Percentiles rank a stretch among this genome's conserved stretches.
Conservation (phyloP, 2,888 invertebrate genomes). For the Galerucella pusilla region DNA sequence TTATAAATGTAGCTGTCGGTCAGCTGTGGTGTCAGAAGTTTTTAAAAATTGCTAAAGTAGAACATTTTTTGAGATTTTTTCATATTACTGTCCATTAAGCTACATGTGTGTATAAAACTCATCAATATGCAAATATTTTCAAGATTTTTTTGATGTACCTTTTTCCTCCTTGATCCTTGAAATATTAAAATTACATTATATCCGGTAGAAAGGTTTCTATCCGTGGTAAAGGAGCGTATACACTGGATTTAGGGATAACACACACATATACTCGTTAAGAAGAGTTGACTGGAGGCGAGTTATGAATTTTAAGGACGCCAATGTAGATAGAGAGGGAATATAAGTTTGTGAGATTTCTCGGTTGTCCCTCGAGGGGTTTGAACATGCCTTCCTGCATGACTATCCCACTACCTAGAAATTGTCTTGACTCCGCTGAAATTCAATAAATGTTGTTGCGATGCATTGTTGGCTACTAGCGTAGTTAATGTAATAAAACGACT, state of each 20-base stretch:
- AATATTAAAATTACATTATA: background rate
- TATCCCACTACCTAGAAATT: background rate
- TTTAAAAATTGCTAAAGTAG: too few relatives aligned
- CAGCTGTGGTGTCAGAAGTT: too few relatives aligned
- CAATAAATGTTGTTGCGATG: slow-evolving; percentile 7
- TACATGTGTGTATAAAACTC: too few relatives aligned
- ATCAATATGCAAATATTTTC: background rate
- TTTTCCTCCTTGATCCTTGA: background rate
- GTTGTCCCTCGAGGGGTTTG: background rate
- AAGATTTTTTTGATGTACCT: background rate
- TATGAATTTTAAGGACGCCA: background rate
- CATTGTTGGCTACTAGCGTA: background rate
- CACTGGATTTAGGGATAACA: background rate
- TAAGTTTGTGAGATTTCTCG: slow-evolving; percentile 8
- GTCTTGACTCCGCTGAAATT: background rate
- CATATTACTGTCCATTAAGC: too few relatives aligned
- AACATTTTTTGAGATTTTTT: too few relatives aligned
- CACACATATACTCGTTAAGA: background rate
- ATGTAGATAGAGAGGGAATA: slow-evolving; percentile 1
- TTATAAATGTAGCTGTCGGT: too few relatives aligned
- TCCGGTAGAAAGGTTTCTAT: background rate
- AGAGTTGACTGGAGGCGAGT: background rate
- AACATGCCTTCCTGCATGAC: background rate
- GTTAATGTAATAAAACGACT: background rate
- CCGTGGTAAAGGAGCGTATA: background rate